Base-by-base conservation (phyloP, 2,113 vertebrate genomes). In the Nesogale talazaci region DNA sequence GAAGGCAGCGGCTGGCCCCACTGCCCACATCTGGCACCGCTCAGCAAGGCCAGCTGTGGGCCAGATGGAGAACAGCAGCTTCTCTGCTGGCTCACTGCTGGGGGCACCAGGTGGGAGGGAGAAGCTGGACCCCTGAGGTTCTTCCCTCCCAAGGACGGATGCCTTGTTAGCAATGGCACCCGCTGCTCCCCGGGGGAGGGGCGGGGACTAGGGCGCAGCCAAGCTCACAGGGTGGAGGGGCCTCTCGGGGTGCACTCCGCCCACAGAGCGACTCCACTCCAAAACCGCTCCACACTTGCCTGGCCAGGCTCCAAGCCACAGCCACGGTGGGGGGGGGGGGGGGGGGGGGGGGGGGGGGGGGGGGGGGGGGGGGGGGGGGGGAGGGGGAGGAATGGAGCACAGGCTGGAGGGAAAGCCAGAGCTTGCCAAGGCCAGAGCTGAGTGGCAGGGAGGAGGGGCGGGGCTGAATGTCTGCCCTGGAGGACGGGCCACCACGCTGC, bases 261-360 rank as follows among this genome's bases (percentile, higher is more conserved):
- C 34, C 84, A 61, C 72, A 14, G 16, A 22, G 15, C 52, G 27
- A 31, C 72, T 86, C 65, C 34, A 79, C 84, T 92, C 86, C 94
- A 72, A 2, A 29, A 40, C 59, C n/a, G 70, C 52, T 94, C 75
- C 1, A 0, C 36, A 31, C 9, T 77, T 65, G 23, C 23, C 81
- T 91, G 94, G 81, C 77, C 1, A 3, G 67, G 70, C 56, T 87
- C 86, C 94, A 95, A 63, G 90, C 88, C 92, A 92, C 89, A 90
- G 76, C 88, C 57, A 31, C 86, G 52, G n/a, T n/a, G n/a, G n/a
- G n/a, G n/a, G n/a, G n/a, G n/a, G n/a, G n/a, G n/a, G n/a, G n/a
- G n/a, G n/a, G n/a, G n/a, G n/a, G n/a, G n/a, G n/a, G n/a, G n/a
- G n/a, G n/a, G n/a, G n/a, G n/a, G n/a, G n/a, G n/a, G n/a, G n/a